Conservation (phyloP, 2,797 vertebrate genomes). For the Cuniculus paca region DNA sequence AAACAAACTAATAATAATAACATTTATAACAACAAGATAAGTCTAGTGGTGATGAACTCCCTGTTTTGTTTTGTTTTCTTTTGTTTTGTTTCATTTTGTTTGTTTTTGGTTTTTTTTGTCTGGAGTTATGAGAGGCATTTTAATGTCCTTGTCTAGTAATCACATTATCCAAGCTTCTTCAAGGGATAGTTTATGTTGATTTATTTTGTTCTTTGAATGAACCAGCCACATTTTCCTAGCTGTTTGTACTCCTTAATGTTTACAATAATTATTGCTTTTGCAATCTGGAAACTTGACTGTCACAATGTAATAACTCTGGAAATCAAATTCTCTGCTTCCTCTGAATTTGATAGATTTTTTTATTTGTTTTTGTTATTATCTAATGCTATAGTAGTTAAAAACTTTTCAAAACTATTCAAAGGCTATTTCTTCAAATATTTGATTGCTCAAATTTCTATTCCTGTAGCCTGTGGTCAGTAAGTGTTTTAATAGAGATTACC, state of each 20-base stretch:
- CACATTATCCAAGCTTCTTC: not conserved
- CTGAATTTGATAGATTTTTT: not conserved
- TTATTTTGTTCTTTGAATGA: not conserved
- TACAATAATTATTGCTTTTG: not conserved
- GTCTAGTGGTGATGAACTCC: no score
- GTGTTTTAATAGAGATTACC: not conserved
- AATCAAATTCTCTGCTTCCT: no score
- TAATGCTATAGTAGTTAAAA: not conserved
- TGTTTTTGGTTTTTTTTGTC: no score
- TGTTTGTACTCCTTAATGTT: not conserved
- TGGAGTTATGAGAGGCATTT: not conserved
- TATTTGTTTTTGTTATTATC: not conserved
- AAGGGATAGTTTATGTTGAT: not conserved
- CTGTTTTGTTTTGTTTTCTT: no score
- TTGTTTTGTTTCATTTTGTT: no score
- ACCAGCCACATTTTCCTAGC: not conserved
- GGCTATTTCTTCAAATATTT: not conserved
- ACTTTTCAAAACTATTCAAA: slow-evolving; percentile 31
- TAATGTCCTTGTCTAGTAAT: not conserved
- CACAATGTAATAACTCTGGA: not conserved
- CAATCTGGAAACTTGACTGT: not conserved
- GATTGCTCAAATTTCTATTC: not conserved
- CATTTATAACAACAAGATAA: no score
- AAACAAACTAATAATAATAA: no score
- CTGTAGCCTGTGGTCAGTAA: not conserved